Evolutionary conservation across 1,140 invertebrate species (phyloP).

Genomic region (Drosophila micromelanica): DNA sequence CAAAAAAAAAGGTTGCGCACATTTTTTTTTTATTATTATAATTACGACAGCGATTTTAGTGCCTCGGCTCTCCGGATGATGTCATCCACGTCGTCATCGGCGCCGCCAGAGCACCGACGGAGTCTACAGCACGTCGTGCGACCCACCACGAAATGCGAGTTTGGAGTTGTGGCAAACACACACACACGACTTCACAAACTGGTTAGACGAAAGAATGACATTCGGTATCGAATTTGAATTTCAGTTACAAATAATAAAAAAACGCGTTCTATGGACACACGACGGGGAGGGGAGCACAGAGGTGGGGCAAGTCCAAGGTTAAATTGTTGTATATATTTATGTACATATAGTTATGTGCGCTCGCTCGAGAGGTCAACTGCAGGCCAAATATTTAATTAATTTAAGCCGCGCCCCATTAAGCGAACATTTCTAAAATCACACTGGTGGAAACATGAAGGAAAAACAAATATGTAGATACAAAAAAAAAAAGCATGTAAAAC

Average conservation of each 20-base stretch:
- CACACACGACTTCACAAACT: constrained; percentile 50
- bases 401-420: constrained; percentile 59
- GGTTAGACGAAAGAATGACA: constrained; percentile 45
- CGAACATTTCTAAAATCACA: constrained; percentile 59
- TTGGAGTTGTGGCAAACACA: constrained; percentile 63
- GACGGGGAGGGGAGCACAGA: constrained; percentile 6
- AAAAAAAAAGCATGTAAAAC: neutral
- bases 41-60: constrained; percentile 73
- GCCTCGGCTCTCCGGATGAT: constrained; percentile 50
- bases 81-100: constrained; percentile 55
- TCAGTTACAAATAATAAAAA: constrained; percentile 32
- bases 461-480: neutral
- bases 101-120: constrained; percentile 32
- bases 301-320: constrained; percentile 71
- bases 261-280: constrained; percentile 15
- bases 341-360: constrained; percentile 21
- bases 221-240: constrained; percentile 35
- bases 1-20: constrained; percentile 43
- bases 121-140: too few relatives aligned
- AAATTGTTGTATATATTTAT: constrained; percentile 22
- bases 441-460: constrained; percentile 1
- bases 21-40: constrained; percentile 58
- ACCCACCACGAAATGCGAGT: constrained; percentile 28
- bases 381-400: constrained; percentile 72
- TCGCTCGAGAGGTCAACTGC: constrained; percentile 55